Conservation (phyloP, 2,113 vertebrate genomes). For the Tenrec ecaudatus region DNA sequence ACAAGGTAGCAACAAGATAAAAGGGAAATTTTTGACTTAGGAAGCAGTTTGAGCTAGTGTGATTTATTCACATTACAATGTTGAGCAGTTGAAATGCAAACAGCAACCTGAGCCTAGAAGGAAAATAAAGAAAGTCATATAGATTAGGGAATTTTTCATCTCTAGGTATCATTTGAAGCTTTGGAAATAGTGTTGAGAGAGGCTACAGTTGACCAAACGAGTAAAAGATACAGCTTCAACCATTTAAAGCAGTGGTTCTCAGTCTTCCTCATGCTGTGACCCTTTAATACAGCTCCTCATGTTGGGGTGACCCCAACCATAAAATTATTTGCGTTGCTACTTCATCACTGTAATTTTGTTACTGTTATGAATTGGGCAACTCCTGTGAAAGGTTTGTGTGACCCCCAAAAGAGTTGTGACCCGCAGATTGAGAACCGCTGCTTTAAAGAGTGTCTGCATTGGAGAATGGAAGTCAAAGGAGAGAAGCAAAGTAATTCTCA, state of each 20-base stretch:
- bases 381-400: no score
- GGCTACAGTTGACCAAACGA: not conserved
- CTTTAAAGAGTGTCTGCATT: no score
- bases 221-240: not conserved
- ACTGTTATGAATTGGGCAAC: no score
- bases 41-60: not conserved
- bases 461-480: not conserved
- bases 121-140: not conserved
- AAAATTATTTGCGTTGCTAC: no score
- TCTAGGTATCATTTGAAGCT: not conserved
- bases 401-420: no score
- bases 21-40: not conserved
- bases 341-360: no score
- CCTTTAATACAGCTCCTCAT: no score
- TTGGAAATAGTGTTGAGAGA: not conserved
- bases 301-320: no score
- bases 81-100: not conserved
- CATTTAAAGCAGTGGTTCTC: conserved; percentile 4
- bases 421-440: no score
- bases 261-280: no score
- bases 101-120: not conserved
- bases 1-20: not conserved
- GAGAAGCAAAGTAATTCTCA: not conserved
- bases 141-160: not conserved
- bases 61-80: not conserved